Conservation (phyloP, 2,797 vertebrate genomes). For the Pelochelys cantorii region DNA sequence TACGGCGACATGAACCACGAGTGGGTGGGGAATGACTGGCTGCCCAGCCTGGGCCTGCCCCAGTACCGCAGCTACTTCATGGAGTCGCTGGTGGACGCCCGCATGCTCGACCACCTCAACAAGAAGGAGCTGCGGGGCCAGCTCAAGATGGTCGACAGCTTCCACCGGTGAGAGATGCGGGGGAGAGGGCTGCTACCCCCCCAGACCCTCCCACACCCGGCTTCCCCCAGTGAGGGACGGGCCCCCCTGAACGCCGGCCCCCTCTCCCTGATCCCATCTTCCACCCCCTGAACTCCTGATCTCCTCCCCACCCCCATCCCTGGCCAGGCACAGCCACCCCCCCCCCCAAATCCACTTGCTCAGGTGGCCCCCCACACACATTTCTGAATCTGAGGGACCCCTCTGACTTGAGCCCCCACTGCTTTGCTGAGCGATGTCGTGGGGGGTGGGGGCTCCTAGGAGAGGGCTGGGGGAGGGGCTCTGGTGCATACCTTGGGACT, state of each 20-base stretch:
- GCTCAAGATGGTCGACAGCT: conserved; percentile 97
- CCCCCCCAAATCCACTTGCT: not conserved
- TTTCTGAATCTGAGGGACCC: too few relatives aligned
- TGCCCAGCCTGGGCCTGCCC: conserved; percentile 92
- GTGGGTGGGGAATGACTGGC: conserved; percentile 96
- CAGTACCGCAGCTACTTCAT: conserved; percentile 96
- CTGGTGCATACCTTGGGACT: too few relatives aligned
- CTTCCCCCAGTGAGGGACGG: too few relatives aligned
- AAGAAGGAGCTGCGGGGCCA: conserved; percentile 95
- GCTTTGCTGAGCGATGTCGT: too few relatives aligned
- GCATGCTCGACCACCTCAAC: conserved; percentile 95
- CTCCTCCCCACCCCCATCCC: not conserved
- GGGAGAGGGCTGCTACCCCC: too few relatives aligned
- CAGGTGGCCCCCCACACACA: not conserved
- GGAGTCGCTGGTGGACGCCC: conserved; percentile 94
- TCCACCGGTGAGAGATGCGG: conserved; percentile 87
- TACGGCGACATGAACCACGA: conserved; percentile 96
- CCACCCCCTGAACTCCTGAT: too few relatives aligned
- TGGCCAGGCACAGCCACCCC: too few relatives aligned
- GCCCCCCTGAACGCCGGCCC: too few relatives aligned
- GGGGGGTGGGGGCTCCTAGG: not conserved
- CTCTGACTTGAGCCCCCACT: too few relatives aligned
- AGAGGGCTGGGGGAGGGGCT: too few relatives aligned
- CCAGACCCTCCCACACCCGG: too few relatives aligned
- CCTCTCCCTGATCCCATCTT: too few relatives aligned